Percentiles rank a stretch among this genome's conserved stretches.
phyloP scores from a whole-genome alignment of 1,140 invertebrate species.

The Lethrus apterus region DNA sequence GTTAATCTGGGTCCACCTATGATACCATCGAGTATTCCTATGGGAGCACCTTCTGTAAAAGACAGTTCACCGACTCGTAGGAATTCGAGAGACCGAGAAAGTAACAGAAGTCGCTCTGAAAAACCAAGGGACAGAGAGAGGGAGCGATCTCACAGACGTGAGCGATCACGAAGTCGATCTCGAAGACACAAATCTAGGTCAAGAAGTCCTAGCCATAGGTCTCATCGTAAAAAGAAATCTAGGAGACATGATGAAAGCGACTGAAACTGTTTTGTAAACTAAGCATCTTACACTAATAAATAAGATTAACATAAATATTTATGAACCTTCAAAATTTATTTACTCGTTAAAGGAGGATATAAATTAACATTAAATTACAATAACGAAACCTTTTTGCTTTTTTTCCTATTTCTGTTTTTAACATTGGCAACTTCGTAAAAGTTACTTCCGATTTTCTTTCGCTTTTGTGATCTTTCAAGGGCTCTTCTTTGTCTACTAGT shows the following conservation, averaged over 20 bases:
- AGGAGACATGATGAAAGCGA: conserved; percentile 39
- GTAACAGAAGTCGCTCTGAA: conserved; percentile 40
- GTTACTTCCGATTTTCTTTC: conserved; percentile 85
- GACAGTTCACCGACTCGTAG: conserved; percentile 35
- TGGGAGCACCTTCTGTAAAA: conserved; percentile 20
- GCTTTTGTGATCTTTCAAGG: conserved; percentile 62
- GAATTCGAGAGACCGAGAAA: conserved; percentile 42
- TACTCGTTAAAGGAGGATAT: too few species aligned
- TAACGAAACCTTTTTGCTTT: conserved; percentile 46
- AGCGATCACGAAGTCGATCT: conserved; percentile 49
- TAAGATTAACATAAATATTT: too few species aligned
- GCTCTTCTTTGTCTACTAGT: conserved; percentile 73
- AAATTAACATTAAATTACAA: too few species aligned
- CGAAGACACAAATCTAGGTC: conserved; percentile 53
- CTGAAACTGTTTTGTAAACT: too few species aligned
- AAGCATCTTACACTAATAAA: too few species aligned
- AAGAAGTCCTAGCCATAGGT: conserved; percentile 51
- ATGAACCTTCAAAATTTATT: too few species aligned
- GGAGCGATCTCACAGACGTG: conserved; percentile 47
- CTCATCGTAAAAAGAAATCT: conserved; percentile 53
- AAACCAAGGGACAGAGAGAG: conserved; percentile 42
- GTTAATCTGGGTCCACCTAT: conserved; percentile 42
- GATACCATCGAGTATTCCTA: conserved; percentile 24
- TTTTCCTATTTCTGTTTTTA: conserved; percentile 75
- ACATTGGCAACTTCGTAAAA: conserved; percentile 92